Evolutionary conservation across 92 coral and sea anemone genomes (phyloP).

Genomic region (Bergia puertoricense): DNA sequence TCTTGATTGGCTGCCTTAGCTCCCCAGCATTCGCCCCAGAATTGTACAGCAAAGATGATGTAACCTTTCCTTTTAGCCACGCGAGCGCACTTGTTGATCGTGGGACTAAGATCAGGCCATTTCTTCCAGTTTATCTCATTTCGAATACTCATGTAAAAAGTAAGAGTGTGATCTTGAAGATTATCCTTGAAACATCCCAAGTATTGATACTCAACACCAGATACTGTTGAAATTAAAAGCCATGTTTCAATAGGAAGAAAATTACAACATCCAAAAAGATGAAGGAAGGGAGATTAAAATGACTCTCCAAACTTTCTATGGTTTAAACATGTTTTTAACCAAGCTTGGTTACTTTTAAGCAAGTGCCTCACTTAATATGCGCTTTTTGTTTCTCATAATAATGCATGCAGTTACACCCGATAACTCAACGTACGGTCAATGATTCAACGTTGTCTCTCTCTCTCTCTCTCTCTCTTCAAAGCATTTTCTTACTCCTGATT

Average conservation of each 20-base stretch:
- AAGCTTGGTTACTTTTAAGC: no score
- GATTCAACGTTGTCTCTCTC: no score
- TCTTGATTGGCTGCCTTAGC: not conserved
- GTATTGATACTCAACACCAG: not conserved
- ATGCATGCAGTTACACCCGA: no score
- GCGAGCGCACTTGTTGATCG: constrained; percentile 1
- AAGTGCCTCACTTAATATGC: no score
- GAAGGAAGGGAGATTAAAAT: no score
- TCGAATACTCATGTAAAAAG: not conserved
- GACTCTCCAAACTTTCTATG: no score
- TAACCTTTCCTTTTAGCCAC: not conserved
- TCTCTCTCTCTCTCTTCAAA: no score
- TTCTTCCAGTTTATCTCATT: not conserved
- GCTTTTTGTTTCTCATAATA: no score
- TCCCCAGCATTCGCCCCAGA: constrained; percentile 24
- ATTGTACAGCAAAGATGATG: not conserved
- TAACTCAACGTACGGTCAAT: no score
- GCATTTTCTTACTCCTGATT: no score
- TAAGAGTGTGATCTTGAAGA: not conserved
- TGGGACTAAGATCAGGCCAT: not conserved
- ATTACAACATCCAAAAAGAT: not conserved
- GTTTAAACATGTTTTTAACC: no score
- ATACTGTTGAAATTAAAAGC: not conserved
- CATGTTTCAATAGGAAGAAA: no score
- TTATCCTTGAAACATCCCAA: not conserved